Conservation (phyloP, 2,113 vertebrate species). For the Vanacampus margaritifer region DNA sequence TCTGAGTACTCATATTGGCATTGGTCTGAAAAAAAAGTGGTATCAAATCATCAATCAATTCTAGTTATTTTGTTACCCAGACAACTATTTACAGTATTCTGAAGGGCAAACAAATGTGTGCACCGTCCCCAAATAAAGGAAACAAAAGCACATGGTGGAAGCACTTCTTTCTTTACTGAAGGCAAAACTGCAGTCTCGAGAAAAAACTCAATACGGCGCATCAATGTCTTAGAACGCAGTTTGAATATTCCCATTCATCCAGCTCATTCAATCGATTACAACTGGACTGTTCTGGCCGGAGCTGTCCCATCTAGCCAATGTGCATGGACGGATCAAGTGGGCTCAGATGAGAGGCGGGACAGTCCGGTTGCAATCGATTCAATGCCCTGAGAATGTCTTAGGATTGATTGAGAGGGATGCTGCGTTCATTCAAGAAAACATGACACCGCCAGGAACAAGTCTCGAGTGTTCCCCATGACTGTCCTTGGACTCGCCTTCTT, state of each 20-base stretch:
- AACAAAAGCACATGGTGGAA: neutral
- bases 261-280: neutral
- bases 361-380: neutral
- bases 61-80: too few relatives aligned
- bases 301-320: neutral
- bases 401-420: neutral
- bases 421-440: neutral
- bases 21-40: too few relatives aligned
- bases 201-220: neutral
- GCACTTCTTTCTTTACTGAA: neutral
- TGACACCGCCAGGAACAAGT: neutral
- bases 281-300: neutral
- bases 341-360: neutral
- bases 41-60: too few relatives aligned
- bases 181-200: neutral
- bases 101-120: too few relatives aligned
- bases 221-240: neutral
- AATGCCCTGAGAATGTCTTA: neutral
- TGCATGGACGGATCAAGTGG: neutral
- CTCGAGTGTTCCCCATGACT: neutral
- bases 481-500: neutral
- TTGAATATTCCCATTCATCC: neutral
- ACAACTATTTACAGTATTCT: too few relatives aligned
- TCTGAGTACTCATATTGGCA: too few relatives aligned
- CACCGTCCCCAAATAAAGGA: too few relatives aligned